These are phyloP conservation scores for Ptyas mucosa DNA, from an alignment of 2,113 vertebrate genomes.

Conservation along the genomic window DNA sequence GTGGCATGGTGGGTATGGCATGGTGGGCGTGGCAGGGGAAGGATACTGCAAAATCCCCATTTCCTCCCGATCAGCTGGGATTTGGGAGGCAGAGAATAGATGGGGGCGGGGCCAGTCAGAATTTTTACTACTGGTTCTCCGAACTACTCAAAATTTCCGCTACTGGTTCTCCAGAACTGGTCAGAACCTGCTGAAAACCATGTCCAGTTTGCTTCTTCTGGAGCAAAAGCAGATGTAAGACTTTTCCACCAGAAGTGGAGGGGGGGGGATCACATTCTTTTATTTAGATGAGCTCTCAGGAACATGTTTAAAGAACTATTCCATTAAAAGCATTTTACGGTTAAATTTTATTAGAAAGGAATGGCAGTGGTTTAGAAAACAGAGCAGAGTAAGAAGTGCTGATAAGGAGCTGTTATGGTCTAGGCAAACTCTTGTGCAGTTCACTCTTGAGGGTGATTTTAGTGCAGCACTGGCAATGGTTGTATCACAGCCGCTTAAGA, in stretches of 20 bases:
- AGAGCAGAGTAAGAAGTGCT: neutral
- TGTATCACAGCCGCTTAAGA: neutral
- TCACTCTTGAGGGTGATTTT: constrained; percentile 7
- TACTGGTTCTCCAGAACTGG: too few species aligned
- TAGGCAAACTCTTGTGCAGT: neutral
- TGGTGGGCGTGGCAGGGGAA: too few species aligned
- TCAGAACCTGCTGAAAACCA: too few species aligned
- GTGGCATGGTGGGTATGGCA: too few species aligned
- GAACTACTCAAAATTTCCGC: too few species aligned
- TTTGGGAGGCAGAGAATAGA: too few species aligned
- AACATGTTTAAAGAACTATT: constrained; percentile 1
- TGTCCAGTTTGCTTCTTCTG: neutral
- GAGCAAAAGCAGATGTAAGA: neutral
- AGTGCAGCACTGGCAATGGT: neutral
- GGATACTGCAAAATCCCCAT: too few species aligned
- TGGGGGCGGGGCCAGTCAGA: too few species aligned
- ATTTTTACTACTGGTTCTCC: too few species aligned
- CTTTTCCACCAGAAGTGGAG: neutral
- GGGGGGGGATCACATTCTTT: neutral
- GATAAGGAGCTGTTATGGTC: neutral
- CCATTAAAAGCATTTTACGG: neutral
- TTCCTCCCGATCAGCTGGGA: too few species aligned
- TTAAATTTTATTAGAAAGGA: neutral
- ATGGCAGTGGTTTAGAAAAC: constrained; percentile 6
- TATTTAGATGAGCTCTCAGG: neutral